phyloP scores from a whole-genome alignment of 2,888 invertebrate species.

The Enchytraeus crypticus region DNA sequence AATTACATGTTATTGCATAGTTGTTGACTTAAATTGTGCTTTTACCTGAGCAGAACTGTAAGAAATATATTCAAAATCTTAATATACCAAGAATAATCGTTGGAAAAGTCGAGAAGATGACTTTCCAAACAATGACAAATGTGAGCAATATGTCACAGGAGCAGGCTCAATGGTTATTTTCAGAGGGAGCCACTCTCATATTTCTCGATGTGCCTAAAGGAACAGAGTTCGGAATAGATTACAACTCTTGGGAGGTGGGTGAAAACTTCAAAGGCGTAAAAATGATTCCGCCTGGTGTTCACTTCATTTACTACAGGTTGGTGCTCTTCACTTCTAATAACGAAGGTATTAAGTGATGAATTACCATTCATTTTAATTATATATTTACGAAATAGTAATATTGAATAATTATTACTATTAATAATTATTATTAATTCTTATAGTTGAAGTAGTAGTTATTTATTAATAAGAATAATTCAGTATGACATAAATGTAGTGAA shows the following conservation, averaged over 20 bases:
- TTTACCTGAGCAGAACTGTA: no score
- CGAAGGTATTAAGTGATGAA: no score
- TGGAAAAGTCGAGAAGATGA: no score
- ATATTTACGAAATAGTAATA: not conserved
- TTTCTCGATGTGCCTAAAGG: constrained; percentile 75
- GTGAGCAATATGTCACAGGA: constrained; percentile 60
- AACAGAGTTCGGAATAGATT: constrained; percentile 93
- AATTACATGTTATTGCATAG: no score
- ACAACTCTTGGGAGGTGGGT: constrained; percentile 79
- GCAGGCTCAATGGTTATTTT: constrained; percentile 64
- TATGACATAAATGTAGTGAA: no score
- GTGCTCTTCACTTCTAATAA: not conserved
- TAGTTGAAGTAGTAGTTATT: no score
- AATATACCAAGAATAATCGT: no score
- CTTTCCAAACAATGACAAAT: no score
- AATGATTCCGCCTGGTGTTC: constrained; percentile 95
- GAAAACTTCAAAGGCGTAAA: constrained; percentile 88
- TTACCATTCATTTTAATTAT: not conserved
- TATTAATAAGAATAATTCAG: no score
- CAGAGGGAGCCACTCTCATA: constrained; percentile 73
- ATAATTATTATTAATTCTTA: not conserved
- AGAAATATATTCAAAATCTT: no score
- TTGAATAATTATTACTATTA: not conserved
- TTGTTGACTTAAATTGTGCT: no score
- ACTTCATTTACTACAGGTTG: constrained; percentile 78